Evolutionary conservation across 1,140 invertebrate genomes (phyloP).

Genomic region (Lysiphlebus fabarum): DNA sequence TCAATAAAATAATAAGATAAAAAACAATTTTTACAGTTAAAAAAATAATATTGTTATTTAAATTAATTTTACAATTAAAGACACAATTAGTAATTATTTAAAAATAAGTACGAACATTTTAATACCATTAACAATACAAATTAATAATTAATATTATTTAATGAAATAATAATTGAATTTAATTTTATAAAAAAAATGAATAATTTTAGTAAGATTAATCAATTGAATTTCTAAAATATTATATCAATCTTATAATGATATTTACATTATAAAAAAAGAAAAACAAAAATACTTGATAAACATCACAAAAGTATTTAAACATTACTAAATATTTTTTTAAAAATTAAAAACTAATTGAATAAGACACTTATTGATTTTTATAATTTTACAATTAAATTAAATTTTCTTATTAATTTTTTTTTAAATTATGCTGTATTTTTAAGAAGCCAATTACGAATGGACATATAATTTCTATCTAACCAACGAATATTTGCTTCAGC

Average conservation of each 20-base stretch:
- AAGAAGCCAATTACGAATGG: conserved; percentile 70
- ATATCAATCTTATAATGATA: conserved; percentile 22
- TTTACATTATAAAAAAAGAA: conserved; percentile 41
- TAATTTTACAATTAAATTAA: not conserved
- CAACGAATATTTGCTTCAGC: conserved; percentile 76
- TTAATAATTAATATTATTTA: too few relatives aligned
- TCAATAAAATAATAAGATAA: too few relatives aligned
- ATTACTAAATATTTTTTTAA: not conserved
- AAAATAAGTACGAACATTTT: too few relatives aligned
- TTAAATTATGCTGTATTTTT: conserved; percentile 36
- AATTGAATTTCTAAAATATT: conserved; percentile 12
- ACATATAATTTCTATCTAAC: conserved; percentile 71
- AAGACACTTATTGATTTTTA: conserved; percentile 1
- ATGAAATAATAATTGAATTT: too few relatives aligned
- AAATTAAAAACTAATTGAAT: not conserved
- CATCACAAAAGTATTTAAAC: conserved; percentile 7
- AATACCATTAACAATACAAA: too few relatives aligned
- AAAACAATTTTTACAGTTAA: too few relatives aligned
- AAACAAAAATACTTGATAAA: conserved; percentile 10
- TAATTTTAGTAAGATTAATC: not conserved
- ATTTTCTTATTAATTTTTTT: conserved; percentile 4
- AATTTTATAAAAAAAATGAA: too few relatives aligned
- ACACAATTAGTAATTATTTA: too few relatives aligned
- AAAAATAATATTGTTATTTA: too few relatives aligned
- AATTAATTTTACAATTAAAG: too few relatives aligned